These are phyloP conservation scores for Gari tellinella DNA, from an alignment of 2,888 invertebrate species.

Conservation along the genomic window DNA sequence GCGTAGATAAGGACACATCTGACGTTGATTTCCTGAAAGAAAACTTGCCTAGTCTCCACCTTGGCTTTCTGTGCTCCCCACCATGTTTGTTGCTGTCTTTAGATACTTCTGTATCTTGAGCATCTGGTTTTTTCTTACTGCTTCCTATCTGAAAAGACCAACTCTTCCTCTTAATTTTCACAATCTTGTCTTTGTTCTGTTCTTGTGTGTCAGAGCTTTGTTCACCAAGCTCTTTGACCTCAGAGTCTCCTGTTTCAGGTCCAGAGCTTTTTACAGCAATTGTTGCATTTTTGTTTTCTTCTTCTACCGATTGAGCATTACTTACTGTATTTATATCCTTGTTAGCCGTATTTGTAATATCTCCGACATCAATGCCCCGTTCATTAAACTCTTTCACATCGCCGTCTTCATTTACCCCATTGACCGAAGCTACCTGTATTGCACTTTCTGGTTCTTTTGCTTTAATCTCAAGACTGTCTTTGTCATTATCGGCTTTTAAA, in stretches of 20 bases:
- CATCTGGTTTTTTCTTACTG: constrained; percentile 1
- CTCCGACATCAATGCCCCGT: constrained; percentile 36
- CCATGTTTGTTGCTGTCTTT: constrained; percentile 23
- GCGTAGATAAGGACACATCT: constrained; percentile 48
- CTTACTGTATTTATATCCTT: neutral
- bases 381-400: constrained; percentile 47
- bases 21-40: constrained; percentile 42
- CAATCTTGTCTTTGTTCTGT: constrained; percentile 19
- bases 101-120: constrained; percentile 11
- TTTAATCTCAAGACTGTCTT: neutral
- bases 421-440: constrained; percentile 24
- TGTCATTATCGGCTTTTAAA: neutral
- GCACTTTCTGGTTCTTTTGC: neutral
- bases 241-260: constrained; percentile 17
- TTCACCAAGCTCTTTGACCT: constrained; percentile 25
- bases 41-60: constrained; percentile 53
- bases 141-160: constrained; percentile 58
- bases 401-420: constrained; percentile 46
- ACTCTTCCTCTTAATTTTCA: constrained; percentile 54
- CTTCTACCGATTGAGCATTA: constrained; percentile 2
- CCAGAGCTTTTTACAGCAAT: neutral
- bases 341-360: constrained; percentile 1
- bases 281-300: neutral
- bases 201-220: constrained; percentile 30
- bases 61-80: constrained; percentile 31